A percentile compares a stretch with the other conserved stretches of the same genome.
phyloP scores from a whole-genome alignment of 2,888 invertebrate genomes.

The Ophion slaviceki region DNA sequence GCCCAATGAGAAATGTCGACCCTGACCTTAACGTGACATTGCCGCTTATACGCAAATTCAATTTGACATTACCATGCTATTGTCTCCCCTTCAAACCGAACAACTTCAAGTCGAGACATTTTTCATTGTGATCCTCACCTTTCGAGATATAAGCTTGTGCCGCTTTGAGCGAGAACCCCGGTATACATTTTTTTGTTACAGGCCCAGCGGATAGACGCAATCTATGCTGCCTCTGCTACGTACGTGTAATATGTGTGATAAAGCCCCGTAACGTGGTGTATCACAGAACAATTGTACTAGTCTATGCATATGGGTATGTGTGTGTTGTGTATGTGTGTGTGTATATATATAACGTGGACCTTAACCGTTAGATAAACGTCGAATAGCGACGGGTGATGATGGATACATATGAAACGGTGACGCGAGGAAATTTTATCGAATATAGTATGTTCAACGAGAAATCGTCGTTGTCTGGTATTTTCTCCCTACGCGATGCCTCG shows the following conservation, averaged over 20 bases:
- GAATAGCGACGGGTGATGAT: slow-evolving; percentile 77
- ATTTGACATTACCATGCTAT: not conserved
- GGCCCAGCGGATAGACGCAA: not conserved
- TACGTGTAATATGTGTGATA: slow-evolving; percentile 78
- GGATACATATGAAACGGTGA: slow-evolving; percentile 79
- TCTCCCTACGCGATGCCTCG: not conserved
- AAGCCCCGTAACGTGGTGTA: slow-evolving; percentile 83
- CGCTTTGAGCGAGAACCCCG: not conserved
- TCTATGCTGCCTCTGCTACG: slow-evolving; percentile 54
- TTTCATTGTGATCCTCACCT: not conserved
- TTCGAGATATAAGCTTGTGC: not conserved
- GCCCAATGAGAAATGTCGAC: not conserved
- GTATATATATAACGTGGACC: slow-evolving; percentile 72
- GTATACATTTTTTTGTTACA: not conserved
- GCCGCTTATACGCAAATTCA: not conserved
- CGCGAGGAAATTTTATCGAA: slow-evolving; percentile 60
- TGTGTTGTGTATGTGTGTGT: slow-evolving; percentile 58
- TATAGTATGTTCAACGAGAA: not conserved
- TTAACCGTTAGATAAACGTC: slow-evolving; percentile 81
- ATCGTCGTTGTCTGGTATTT: slow-evolving; percentile 5
- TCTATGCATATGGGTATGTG: slow-evolving; percentile 74
- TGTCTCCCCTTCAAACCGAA: not conserved
- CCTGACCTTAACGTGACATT: not conserved
- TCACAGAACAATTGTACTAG: slow-evolving; percentile 83
- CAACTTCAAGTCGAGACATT: not conserved